These are phyloP conservation scores for Chionis minor DNA, from an alignment of 2,113 vertebrate genomes.

Conservation along the genomic window DNA sequence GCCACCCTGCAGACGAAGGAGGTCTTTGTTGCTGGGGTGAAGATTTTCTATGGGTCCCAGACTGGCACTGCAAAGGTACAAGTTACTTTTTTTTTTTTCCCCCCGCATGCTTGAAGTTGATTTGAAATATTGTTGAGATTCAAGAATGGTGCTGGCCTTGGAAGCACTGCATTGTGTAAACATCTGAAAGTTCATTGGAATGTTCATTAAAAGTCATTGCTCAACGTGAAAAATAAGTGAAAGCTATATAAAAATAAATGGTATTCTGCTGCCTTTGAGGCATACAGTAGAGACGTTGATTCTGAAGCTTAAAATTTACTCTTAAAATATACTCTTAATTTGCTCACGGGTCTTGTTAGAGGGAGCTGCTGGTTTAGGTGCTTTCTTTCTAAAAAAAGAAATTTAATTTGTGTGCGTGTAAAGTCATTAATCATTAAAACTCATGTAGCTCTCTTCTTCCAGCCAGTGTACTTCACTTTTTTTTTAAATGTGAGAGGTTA, in stretches of 20 bases:
- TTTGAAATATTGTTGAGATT: background rate
- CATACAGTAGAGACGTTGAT: background rate
- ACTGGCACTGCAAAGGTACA: conserved; percentile 92
- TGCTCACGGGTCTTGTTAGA: background rate
- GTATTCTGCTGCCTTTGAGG: background rate
- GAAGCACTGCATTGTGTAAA: background rate
- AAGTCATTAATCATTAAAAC: background rate
- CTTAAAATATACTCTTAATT: background rate
- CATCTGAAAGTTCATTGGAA: background rate
- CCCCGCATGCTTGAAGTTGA: rapidly evolving
- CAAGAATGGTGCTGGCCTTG: rapidly evolving
- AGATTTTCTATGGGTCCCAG: conserved; percentile 92
- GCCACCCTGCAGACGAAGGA: background rate
- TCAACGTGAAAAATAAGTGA: background rate
- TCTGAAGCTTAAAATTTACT: background rate
- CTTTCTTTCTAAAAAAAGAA: background rate
- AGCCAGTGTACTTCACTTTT: rapidly evolving
- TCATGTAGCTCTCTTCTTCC: background rate
- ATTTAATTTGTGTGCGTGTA: background rate
- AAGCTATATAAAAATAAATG: background rate
- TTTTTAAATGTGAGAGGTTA: background rate
- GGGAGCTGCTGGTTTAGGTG: background rate
- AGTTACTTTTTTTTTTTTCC: background rate
- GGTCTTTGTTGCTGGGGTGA: conserved; percentile 79
- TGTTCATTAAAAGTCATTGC: background rate